Evolutionary conservation across 1,140 invertebrate species (phyloP).

Genomic region (Tachypleus tridentatus): DNA sequence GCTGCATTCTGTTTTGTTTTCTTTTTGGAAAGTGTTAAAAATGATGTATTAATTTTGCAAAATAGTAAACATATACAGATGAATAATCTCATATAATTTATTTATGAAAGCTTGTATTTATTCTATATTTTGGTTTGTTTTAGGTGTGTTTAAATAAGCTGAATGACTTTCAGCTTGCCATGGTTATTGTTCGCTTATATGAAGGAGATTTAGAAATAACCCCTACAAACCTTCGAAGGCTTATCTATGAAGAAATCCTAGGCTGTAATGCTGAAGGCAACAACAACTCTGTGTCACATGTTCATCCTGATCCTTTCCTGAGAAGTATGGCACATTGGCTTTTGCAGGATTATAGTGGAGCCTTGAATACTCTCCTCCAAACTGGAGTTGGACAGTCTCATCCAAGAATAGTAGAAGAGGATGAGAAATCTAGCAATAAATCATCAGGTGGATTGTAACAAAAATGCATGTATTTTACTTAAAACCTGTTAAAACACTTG

Average conservation of each 20-base stretch:
- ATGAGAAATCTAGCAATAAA: too few relatives aligned
- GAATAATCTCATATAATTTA: too few relatives aligned
- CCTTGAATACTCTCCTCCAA: slow-evolving; percentile 76
- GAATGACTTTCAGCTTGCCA: slow-evolving; percentile 89
- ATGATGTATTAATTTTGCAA: too few relatives aligned
- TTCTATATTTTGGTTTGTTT: too few relatives aligned
- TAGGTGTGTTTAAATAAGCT: slow-evolving; percentile 84
- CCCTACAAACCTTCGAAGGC: slow-evolving; percentile 55
- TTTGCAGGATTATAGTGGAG: slow-evolving; percentile 77
- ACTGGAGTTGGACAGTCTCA: slow-evolving; percentile 69
- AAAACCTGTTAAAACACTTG: too few relatives aligned
- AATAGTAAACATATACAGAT: too few relatives aligned
- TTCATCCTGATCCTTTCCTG: slow-evolving; percentile 90
- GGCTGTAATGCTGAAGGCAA: slow-evolving; percentile 32
- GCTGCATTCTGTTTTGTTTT: too few relatives aligned
- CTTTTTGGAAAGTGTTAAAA: too few relatives aligned
- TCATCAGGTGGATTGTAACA: too few relatives aligned
- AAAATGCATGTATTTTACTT: too few relatives aligned
- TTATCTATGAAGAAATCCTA: slow-evolving; percentile 61
- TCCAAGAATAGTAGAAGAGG: slow-evolving; percentile 53
- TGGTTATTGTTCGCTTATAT: slow-evolving; percentile 84
- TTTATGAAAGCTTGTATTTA: too few relatives aligned
- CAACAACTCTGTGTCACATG: slow-evolving; percentile 53
- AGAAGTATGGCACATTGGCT: slow-evolving; percentile 97
- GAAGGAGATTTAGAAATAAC: slow-evolving; percentile 61